A percentile compares a stretch with the other conserved stretches of the same genome.
These are phyloP conservation scores for Tiliacea aurago DNA, from an alignment of 2,888 invertebrate genomes.

Conservation along the genomic window DNA sequence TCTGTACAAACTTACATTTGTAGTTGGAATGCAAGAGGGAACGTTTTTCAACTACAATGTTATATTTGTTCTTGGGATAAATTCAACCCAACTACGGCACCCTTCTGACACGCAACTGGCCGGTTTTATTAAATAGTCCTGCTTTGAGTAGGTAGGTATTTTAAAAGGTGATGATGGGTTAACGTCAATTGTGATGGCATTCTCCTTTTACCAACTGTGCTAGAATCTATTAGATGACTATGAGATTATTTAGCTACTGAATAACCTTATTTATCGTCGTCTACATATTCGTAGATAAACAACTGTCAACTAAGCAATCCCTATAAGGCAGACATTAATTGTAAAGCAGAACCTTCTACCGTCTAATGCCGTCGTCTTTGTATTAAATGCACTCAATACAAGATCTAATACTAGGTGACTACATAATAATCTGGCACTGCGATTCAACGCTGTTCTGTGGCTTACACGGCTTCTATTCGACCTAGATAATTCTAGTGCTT, in stretches of 20 bases:
- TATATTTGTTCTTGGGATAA: no score
- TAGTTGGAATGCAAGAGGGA: no score
- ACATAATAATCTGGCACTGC: background rate
- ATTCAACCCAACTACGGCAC: no score
- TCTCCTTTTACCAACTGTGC: background rate
- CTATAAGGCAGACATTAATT: background rate
- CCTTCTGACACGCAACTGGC: no score
- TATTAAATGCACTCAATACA: background rate
- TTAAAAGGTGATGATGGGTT: background rate
- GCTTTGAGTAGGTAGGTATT: no score
- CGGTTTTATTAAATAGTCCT: no score
- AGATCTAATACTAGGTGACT: background rate
- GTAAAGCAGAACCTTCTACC: background rate
- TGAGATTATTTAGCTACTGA: background rate
- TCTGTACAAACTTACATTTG: no score
- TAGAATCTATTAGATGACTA: background rate
- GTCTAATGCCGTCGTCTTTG: background rate
- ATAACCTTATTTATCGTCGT: background rate
- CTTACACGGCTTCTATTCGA: background rate
- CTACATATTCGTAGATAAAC: background rate
- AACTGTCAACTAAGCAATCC: background rate
- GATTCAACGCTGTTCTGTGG: background rate
- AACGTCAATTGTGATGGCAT: background rate
- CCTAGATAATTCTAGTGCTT: constrained; percentile 1
- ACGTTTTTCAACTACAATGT: no score